Percentiles rank a stretch among this genome's conserved stretches.
Conservation (phyloP, 2,113 vertebrate genomes). For the Cyprichromis sp. region DNA sequence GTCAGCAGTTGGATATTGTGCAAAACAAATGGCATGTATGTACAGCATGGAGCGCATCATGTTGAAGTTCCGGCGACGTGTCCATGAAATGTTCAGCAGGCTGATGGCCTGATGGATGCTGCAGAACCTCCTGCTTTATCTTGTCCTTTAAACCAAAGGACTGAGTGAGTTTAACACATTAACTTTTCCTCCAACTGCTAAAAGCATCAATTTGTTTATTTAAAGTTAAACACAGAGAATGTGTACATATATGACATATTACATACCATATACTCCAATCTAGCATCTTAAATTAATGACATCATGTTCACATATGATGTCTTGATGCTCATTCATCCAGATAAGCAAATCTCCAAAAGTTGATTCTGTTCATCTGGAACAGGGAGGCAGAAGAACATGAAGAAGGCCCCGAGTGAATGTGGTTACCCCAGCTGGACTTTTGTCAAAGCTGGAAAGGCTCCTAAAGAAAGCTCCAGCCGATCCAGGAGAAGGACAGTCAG, state of each 20-base stretch:
- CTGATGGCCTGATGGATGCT: neutral
- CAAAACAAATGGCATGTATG: neutral
- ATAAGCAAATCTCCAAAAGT: neutral
- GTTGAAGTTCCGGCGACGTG: neutral
- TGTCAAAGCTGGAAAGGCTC: accelerated
- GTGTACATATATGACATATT: neutral
- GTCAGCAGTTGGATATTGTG: neutral
- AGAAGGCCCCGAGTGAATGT: neutral
- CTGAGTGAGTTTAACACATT: neutral
- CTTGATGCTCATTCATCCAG: neutral
- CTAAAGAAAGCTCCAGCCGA: neutral
- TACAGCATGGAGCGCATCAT: neutral
- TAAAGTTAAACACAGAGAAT: neutral
- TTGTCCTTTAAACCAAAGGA: neutral
- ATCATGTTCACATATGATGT: neutral
- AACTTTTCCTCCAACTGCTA: neutral
- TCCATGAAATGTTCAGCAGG: neutral
- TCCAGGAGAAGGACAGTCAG: neutral
- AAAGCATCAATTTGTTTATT: neutral
- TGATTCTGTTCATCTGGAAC: too few relatives aligned
- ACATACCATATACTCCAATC: neutral
- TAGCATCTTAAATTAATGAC: neutral
- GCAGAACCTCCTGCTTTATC: neutral
- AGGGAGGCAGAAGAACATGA: neutral
- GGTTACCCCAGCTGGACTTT: neutral